A percentile compares a stretch with the other conserved stretches of the same genome.
These are phyloP conservation scores for Drosophila atroscutellata DNA, from an alignment of 2,888 invertebrate genomes.

Conservation along the genomic window DNA sequence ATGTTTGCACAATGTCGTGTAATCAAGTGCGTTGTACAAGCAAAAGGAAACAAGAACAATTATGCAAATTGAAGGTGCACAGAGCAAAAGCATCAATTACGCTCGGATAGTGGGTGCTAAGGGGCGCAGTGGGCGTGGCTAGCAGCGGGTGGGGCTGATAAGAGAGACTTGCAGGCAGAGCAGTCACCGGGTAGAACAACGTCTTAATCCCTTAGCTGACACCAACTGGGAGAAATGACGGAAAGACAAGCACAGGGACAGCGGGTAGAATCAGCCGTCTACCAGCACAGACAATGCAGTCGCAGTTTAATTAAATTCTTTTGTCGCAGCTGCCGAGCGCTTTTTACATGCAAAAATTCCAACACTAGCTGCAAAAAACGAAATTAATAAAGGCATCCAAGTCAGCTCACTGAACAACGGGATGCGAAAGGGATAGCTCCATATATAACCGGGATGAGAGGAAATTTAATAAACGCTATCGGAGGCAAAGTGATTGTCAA, in stretches of 20 bases:
- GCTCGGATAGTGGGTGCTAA: conserved; percentile 1
- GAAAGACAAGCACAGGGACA: background rate
- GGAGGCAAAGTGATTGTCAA: background rate
- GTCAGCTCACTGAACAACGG: conserved; percentile 31
- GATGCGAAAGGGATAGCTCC: conserved; percentile 1
- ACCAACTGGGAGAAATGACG: conserved; percentile 19
- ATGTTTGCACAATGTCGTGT: conserved; percentile 62
- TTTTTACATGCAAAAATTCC: conserved; percentile 67
- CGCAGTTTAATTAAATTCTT: conserved; percentile 74
- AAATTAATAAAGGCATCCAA: conserved; percentile 66
- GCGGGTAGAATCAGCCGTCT: background rate
- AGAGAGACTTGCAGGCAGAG: conserved; percentile 21
- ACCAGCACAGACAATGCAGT: conserved; percentile 56
- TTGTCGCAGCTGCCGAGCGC: conserved; percentile 60
- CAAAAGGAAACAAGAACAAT: conserved; percentile 4
- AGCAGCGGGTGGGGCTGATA: conserved; percentile 27
- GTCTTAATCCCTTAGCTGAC: conserved; percentile 71
- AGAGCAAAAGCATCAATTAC: conserved; percentile 41
- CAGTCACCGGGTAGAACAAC: conserved; percentile 25
- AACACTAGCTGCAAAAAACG: conserved; percentile 54
- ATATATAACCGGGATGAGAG: conserved; percentile 11
- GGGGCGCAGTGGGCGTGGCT: background rate
- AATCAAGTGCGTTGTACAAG: conserved; percentile 49
- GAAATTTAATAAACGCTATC: conserved; percentile 9
- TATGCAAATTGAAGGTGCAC: conserved; percentile 14